Conservation (phyloP, 2,113 vertebrate genomes). For the Muscicapa adusta region DNA sequence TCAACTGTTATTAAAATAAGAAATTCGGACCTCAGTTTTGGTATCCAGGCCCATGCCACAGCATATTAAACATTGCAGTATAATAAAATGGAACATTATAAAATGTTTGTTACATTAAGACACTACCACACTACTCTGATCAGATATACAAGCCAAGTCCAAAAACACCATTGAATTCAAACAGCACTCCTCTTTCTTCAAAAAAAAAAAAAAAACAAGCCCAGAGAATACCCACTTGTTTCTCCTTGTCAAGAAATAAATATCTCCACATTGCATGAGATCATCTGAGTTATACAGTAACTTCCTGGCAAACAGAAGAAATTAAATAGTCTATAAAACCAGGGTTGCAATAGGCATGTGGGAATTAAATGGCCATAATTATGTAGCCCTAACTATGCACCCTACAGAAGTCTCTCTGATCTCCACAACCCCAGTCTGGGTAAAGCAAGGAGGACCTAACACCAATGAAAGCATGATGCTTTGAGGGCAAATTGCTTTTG, state of each 20-base stretch:
- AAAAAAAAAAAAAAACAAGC: not conserved
- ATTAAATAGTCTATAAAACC: not conserved
- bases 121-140: not conserved
- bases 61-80: not conserved
- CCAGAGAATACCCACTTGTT: not conserved
- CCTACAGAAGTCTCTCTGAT: not conserved
- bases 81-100: not conserved
- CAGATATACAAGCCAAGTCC: not conserved
- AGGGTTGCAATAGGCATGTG: not conserved
- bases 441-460: not conserved
- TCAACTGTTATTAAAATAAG: not conserved
- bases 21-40: not conserved
- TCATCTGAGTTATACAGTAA: not conserved
- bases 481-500: fast-evolving
- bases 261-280: not conserved
- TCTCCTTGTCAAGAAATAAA: not conserved
- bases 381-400: not conserved
- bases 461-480: not conserved
- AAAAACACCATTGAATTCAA: not conserved
- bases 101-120: not conserved
- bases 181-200: not conserved
- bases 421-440: not conserved
- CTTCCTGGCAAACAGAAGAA: not conserved
- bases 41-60: not conserved
- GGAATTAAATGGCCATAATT: fast-evolving